Evolutionary conservation across 2,113 vertebrate genomes (phyloP).

Genomic region (Thalassarche chlororhynchos): DNA sequence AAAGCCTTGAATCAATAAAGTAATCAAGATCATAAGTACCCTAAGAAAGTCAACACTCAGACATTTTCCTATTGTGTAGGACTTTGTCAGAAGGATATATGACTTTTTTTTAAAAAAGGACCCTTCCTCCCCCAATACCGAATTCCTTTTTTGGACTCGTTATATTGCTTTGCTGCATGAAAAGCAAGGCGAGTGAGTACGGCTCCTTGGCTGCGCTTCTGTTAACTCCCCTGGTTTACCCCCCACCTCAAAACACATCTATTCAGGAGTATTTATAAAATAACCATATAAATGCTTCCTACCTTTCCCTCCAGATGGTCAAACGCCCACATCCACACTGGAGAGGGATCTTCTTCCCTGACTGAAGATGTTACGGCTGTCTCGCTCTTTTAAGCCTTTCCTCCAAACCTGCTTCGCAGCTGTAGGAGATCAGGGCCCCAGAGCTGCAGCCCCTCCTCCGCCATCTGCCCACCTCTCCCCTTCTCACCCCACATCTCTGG

Average conservation of each 20-base stretch:
- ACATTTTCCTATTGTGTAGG: rapidly evolving
- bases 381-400: background rate
- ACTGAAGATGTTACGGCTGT: rapidly evolving
- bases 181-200: rapidly evolving
- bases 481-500: background rate
- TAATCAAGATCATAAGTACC: background rate
- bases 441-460: background rate
- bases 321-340: rapidly evolving
- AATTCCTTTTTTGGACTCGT: background rate
- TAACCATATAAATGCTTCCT: background rate
- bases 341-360: rapidly evolving
- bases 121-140: rapidly evolving
- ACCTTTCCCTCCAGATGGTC: rapidly evolving
- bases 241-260: too few species aligned
- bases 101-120: background rate
- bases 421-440: rapidly evolving
- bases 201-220: background rate
- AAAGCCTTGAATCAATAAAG: background rate
- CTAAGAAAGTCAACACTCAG: background rate
- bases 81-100: background rate
- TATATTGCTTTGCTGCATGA: background rate
- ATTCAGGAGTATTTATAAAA: background rate
- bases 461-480: background rate
- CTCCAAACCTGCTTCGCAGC: background rate
- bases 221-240: too few species aligned